Evolutionary conservation across 2,113 vertebrate genomes (phyloP).

Genomic region (Pionites leucogaster): DNA sequence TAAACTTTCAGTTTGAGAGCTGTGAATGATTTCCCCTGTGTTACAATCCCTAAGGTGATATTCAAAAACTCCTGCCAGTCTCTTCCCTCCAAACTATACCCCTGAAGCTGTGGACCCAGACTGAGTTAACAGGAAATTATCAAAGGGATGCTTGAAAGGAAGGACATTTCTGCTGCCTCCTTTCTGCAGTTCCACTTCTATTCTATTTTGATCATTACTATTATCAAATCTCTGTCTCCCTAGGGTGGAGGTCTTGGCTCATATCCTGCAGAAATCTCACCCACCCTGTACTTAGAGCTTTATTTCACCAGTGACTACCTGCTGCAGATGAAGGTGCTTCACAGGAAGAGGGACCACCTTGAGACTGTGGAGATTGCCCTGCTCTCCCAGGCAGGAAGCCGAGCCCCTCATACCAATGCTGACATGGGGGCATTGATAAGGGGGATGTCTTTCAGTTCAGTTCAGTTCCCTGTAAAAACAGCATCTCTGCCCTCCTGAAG

Average conservation of each 20-base stretch:
- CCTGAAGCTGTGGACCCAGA: accelerated
- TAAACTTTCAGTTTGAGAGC: background rate
- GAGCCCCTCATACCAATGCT: background rate
- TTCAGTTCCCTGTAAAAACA: background rate
- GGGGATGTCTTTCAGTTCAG: background rate
- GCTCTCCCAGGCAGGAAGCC: background rate
- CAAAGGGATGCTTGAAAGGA: background rate
- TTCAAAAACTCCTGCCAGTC: background rate
- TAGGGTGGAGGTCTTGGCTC: background rate
- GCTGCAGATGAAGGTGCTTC: background rate
- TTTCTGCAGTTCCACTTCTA: background rate
- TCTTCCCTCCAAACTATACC: background rate
- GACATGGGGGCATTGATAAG: background rate
- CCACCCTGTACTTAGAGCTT: background rate
- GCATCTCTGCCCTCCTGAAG: background rate
- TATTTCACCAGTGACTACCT: background rate
- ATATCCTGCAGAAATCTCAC: background rate
- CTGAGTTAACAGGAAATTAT: background rate
- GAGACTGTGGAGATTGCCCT: background rate
- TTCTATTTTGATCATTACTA: background rate
- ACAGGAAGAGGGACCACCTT: background rate
- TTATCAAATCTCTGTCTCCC: background rate
- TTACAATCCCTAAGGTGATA: background rate
- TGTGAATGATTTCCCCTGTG: background rate
- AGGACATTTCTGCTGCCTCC: background rate